A percentile compares a stretch with the other conserved stretches of the same genome.
Conservation (phyloP, 2,888 invertebrate species). For the Apodemia duryi region DNA sequence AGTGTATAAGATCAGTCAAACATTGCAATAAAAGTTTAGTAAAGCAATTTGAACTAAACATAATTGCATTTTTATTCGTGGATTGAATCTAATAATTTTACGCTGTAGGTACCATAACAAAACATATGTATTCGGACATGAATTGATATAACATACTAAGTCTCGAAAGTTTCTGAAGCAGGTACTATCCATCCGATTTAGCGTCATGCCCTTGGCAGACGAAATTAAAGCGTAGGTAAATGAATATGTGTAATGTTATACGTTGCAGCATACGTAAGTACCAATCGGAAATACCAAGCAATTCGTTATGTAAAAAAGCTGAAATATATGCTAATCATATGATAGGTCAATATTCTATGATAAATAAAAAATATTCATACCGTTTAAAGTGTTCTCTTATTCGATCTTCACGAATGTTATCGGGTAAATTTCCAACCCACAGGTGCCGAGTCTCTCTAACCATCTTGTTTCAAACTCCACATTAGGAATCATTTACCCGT, state of each 20-base stretch:
- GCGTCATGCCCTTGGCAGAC: conserved; percentile 1
- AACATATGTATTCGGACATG: no score
- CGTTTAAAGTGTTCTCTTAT: conserved; percentile 98
- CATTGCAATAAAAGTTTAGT: neutral
- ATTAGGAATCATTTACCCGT: conserved; percentile 88
- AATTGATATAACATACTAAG: no score
- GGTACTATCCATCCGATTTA: neutral
- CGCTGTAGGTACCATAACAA: no score
- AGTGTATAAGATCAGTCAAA: neutral
- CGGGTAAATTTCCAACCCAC: conserved; percentile 99
- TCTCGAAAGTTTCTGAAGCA: neutral
- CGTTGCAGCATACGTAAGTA: conserved; percentile 12
- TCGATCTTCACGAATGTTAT: conserved; percentile 98
- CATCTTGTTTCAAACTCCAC: conserved; percentile 98
- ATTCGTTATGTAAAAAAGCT: conserved; percentile 20
- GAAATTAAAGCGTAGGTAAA: conserved; percentile 2
- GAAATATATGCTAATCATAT: conserved; percentile 17
- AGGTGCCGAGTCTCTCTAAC: conserved; percentile 99
- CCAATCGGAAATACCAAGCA: conserved; percentile 11
- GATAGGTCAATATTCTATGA: conserved; percentile 9
- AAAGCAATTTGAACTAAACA: neutral
- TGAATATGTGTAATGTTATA: conserved; percentile 2
- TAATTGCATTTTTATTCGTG: no score
- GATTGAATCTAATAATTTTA: no score
- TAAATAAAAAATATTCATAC: conserved; percentile 76